phyloP scores from a whole-genome alignment of 2,888 invertebrate species.

The Physocephala rufipes region DNA sequence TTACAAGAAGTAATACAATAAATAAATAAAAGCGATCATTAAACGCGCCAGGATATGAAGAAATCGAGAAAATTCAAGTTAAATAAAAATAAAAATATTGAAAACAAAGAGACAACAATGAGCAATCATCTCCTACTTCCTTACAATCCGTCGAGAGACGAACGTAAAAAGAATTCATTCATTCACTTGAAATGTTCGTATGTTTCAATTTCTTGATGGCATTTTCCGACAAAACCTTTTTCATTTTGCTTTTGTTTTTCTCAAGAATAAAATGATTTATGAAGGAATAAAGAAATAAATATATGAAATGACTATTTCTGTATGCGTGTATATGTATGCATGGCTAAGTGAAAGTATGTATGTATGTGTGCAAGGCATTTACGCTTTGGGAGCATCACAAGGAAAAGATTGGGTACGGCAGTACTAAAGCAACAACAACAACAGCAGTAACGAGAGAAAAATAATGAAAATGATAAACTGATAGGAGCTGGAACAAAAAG shows the following conservation, averaged over 20 bases:
- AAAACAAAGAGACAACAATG: constrained; percentile 1
- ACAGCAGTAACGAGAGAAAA: neutral
- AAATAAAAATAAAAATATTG: no score
- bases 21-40: no score
- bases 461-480: neutral
- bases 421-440: constrained; percentile 9
- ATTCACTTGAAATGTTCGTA: constrained; percentile 18
- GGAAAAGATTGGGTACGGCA: constrained; percentile 5
- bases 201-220: constrained; percentile 30
- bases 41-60: no score
- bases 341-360: neutral
- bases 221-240: constrained; percentile 3
- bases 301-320: neutral
- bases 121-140: no score
- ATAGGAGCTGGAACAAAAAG: neutral
- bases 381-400: constrained; percentile 16
- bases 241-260: constrained; percentile 10
- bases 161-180: no score
- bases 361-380: neutral
- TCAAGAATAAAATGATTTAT: constrained; percentile 25
- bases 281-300: constrained; percentile 19
- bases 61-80: no score
- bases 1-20: no score
- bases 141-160: no score
- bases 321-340: constrained; percentile 4